These are phyloP conservation scores for Lysandra bellargus DNA, from an alignment of 2,888 invertebrate species.

Conservation along the genomic window DNA sequence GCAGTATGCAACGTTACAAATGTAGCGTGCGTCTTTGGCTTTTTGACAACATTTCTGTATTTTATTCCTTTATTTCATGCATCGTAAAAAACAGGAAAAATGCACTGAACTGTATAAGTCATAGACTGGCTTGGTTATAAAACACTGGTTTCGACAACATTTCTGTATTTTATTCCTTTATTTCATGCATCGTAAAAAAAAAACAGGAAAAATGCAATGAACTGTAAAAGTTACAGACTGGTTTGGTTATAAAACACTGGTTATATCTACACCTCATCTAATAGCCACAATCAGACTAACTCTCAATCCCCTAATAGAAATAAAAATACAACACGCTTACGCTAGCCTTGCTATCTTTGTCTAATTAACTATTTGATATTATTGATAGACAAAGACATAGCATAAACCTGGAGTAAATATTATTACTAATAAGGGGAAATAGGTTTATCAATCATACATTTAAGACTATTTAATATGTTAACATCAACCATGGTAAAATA, in stretches of 20 bases:
- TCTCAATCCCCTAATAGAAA: not conserved
- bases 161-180: no score
- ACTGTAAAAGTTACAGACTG: not conserved
- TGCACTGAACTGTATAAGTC: not conserved
- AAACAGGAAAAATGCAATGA: not conserved
- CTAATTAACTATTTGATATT: not conserved
- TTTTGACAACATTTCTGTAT: no score
- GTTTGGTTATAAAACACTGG: not conserved
- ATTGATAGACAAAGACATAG: no score
- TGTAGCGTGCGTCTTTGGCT: no score
- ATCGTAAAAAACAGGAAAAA: not conserved
- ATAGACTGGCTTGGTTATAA: not conserved
- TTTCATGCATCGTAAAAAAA: not conserved
- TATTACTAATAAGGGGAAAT: not conserved
- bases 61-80: not conserved
- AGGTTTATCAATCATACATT: slow-evolving; percentile 6
- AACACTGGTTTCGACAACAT: not conserved
- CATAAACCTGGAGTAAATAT: not conserved
- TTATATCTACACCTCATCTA: slow-evolving; percentile 2
- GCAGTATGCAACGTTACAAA: no score
- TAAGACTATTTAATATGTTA: slow-evolving; percentile 21
- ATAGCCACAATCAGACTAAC: slow-evolving; percentile 7
- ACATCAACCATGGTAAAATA: slow-evolving; percentile 29
- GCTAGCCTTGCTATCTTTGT: not conserved
- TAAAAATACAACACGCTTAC: not conserved